Base-by-base conservation (phyloP, 2,888 invertebrate genomes). In the Harpalus rubripes region DNA sequence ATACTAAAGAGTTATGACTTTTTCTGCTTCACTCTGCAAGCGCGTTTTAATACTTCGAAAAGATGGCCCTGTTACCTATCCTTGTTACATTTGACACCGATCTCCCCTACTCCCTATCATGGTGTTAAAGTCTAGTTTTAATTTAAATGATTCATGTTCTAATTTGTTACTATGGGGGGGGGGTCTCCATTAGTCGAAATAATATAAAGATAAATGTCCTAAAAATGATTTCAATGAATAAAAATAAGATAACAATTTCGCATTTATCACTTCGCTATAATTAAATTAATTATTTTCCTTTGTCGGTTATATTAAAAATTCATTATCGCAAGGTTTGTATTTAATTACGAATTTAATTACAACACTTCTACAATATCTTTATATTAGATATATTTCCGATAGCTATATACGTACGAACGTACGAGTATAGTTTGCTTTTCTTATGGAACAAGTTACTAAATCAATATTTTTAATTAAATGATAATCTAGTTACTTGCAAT, bases 401-500 rank as follows among this genome's bases (percentile, higher is more conserved):
- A 52, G 44, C 44, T 52, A 52, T 52, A 52, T 10, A 52, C 44
- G 44, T 12, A 52, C 44, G 32, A 32, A 32, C 32, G 32, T 5
- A 32, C 2, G 5, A 32, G 32, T 5, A 32, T 32, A 5, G 3
- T 32, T 32, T 5, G 5, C 32, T 52, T 52, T 52, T 12, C 12
- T 52, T 52, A 10, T 12, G 10, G 12, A 52, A 52, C 44, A 52
- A 52, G 32, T 32, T 32, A 32, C 32, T 12, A 52, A 52, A 52
- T 52, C 44, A 52, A 52, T 52, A 52, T 52, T 52, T 52, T 52
- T 52, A 52, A 52, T 52, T 52, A 52, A 52, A 52, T 39, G 32
- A 68, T 68, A 68, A 68, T 68, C 68, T 68, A 32, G 68, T 63
- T 63, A 63, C 63, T 26, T 39, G 7, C 39, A 10, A 68, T 39